Conservation (phyloP, 2,113 vertebrate genomes). For the Petromus typicus region DNA sequence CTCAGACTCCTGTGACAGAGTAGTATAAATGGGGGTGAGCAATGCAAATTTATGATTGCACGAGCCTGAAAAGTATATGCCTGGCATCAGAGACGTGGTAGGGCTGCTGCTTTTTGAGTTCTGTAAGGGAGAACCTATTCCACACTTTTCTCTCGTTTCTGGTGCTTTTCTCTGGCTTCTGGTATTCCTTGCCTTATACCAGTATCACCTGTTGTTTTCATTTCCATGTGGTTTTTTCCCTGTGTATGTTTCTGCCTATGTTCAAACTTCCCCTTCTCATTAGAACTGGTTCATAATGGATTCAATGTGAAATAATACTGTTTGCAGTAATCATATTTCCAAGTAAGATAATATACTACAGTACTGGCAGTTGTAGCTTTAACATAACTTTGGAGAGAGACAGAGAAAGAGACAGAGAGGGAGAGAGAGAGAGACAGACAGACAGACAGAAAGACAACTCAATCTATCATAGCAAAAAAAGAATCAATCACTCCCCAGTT, state of each 20-base stretch:
- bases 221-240: background rate
- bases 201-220: background rate
- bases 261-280: background rate
- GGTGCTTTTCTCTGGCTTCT: background rate
- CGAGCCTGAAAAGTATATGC: background rate
- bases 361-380: background rate
- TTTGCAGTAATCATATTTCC: background rate
- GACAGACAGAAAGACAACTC: background rate
- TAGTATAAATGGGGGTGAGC: background rate
- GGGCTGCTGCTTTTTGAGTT: background rate
- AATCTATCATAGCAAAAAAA: background rate
- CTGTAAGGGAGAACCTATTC: no score
- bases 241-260: background rate
- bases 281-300: background rate
- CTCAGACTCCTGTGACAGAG: background rate
- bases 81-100: background rate
- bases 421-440: no score
- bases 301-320: background rate
- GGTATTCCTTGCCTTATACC: background rate
- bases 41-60: background rate
- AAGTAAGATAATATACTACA: background rate
- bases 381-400: background rate
- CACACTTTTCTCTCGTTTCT: background rate
- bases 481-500: background rate
- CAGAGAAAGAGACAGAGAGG: no score